Conservation (phyloP, 2,113 vertebrate species). For the Xenopus borealis region DNA sequence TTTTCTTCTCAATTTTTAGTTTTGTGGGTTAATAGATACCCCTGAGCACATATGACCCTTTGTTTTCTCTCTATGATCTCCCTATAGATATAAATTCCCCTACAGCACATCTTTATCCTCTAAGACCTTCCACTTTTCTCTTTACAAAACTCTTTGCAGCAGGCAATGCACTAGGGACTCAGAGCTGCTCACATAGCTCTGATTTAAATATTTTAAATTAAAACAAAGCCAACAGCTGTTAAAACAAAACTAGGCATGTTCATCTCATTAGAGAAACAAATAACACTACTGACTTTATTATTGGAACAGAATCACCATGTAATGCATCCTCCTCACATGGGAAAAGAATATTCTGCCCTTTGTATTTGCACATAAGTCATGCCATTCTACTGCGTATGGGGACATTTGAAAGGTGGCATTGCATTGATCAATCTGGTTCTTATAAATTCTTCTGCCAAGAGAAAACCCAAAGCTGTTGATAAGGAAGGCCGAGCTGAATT, state of each 20-base stretch:
- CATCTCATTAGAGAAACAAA: constrained; percentile 24
- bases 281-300: constrained; percentile 25
- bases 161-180: too few species aligned
- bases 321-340: constrained; percentile 17
- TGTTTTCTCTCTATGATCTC: too few species aligned
- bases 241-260: constrained; percentile 25
- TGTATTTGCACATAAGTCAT: constrained; percentile 35
- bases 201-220: constrained; percentile 10
- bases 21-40: too few species aligned
- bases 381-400: constrained; percentile 55
- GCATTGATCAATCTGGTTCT: constrained; percentile 43
- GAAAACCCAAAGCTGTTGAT: constrained; percentile 51
- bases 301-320: constrained; percentile 37
- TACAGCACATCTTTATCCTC: too few species aligned
- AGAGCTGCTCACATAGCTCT: too few species aligned
- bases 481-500: constrained; percentile 65
- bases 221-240: constrained; percentile 26
- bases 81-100: too few species aligned
- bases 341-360: constrained; percentile 36
- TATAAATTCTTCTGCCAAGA: constrained; percentile 21
- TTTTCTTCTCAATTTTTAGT: too few species aligned
- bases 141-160: too few species aligned
- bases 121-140: too few species aligned
- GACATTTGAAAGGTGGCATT: constrained; percentile 51
- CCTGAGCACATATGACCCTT: too few species aligned